Percentiles rank a stretch among this genome's conserved stretches.
Conservation (phyloP, 2,888 invertebrate species). For the Dicranocentrus wangi region DNA sequence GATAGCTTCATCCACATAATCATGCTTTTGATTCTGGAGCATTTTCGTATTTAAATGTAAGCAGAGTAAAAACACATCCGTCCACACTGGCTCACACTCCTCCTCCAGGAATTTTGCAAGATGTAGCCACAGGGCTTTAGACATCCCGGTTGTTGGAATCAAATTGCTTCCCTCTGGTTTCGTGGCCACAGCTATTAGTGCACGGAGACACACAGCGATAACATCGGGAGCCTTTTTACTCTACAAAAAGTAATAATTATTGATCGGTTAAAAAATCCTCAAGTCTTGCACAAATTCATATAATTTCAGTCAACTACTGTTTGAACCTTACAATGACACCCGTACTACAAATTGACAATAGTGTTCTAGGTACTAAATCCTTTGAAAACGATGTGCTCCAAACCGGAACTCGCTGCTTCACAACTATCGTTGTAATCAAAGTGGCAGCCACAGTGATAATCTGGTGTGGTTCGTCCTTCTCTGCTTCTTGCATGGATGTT, state of each 20-base stretch:
- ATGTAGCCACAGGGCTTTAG: slow-evolving; percentile 38
- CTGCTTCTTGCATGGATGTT: slow-evolving; percentile 53
- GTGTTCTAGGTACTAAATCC: slow-evolving; percentile 50
- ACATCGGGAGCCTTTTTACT: slow-evolving; percentile 64
- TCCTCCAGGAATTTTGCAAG: slow-evolving; percentile 58
- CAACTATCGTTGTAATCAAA: slow-evolving; percentile 60
- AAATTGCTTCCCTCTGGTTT: slow-evolving; percentile 50
- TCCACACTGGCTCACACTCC: slow-evolving; percentile 57
- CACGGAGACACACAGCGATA: slow-evolving; percentile 65
- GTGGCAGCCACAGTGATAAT: slow-evolving; percentile 59
- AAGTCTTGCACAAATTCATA: neutral
- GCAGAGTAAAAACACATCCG: slow-evolving; percentile 66
- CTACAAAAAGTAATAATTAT: slow-evolving; percentile 42
- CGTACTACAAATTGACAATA: slow-evolving; percentile 59
- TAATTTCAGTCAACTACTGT: slow-evolving; percentile 10
- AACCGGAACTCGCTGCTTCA: slow-evolving; percentile 55
- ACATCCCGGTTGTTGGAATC: slow-evolving; percentile 59
- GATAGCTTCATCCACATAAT: slow-evolving; percentile 68
- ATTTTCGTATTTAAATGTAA: slow-evolving; percentile 67
- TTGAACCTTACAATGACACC: slow-evolving; percentile 67
- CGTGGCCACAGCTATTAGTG: slow-evolving; percentile 63
- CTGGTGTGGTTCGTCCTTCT: slow-evolving; percentile 40
- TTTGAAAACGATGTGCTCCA: slow-evolving; percentile 60
- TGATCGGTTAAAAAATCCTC: too few species aligned
- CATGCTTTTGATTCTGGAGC: slow-evolving; percentile 59